phyloP scores from a whole-genome alignment of 2,113 vertebrate species.

The Dipodomys ordii region DNA sequence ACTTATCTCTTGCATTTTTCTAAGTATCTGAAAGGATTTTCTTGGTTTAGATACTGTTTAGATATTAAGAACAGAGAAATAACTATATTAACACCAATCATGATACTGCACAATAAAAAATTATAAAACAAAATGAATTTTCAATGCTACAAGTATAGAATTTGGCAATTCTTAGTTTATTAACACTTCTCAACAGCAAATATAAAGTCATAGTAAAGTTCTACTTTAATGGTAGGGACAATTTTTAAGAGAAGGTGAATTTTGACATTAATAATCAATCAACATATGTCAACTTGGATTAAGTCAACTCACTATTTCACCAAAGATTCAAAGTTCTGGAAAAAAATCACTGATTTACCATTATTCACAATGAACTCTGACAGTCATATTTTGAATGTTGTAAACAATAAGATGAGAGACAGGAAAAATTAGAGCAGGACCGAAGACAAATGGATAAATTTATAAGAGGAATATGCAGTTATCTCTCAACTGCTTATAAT shows the following conservation, averaged over 20 bases:
- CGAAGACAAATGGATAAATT: background rate
- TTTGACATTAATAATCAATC: background rate
- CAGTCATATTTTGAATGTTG: too few relatives aligned
- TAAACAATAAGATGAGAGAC: too few relatives aligned
- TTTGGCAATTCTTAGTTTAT: background rate
- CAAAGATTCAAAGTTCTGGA: background rate
- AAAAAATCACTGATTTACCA: background rate
- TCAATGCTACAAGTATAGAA: background rate
- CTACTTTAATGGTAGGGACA: background rate
- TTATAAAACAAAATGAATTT: background rate
- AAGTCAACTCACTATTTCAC: background rate
- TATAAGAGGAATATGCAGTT: background rate
- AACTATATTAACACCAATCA: background rate
- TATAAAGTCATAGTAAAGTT: background rate
- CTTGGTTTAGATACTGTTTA: background rate
- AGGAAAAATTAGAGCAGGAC: background rate
- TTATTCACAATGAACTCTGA: too few relatives aligned
- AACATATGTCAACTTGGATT: background rate
- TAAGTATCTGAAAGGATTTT: background rate
- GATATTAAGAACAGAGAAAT: background rate
- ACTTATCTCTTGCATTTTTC: background rate
- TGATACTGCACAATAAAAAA: background rate
- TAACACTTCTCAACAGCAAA: background rate
- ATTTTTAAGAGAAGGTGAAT: background rate
- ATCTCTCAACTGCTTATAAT: background rate